Percentiles rank a stretch among this genome's conserved stretches.
Evolutionary conservation across 2,797 vertebrate genomes (phyloP).

Genomic region (Coluber constrictor): DNA sequence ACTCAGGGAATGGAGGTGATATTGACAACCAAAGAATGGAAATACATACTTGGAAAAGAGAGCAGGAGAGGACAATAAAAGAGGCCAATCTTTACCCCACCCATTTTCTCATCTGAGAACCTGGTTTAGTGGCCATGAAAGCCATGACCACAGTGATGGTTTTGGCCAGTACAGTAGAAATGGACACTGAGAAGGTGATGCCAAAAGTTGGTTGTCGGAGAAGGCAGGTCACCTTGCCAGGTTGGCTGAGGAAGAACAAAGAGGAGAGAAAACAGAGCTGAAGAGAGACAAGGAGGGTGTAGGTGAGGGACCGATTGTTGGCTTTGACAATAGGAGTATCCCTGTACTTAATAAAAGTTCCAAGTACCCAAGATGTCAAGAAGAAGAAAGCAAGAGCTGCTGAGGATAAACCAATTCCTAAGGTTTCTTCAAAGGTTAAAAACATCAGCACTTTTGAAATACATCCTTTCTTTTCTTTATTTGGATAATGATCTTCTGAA

Average conservation of each 20-base stretch:
- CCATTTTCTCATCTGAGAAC: background rate
- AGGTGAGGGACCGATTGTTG: background rate
- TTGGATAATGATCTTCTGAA: too few relatives aligned
- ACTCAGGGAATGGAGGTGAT: background rate
- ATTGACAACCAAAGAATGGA: background rate
- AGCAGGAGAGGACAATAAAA: background rate
- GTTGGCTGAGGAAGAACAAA: background rate
- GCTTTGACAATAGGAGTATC: background rate
- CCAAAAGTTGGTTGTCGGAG: too few relatives aligned
- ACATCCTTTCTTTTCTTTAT: too few relatives aligned
- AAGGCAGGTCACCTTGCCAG: background rate
- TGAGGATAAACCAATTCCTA: background rate
- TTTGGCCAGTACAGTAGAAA: too few relatives aligned
- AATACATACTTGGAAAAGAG: background rate
- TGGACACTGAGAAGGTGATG: too few relatives aligned
- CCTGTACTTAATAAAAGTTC: background rate
- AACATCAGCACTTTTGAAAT: too few relatives aligned
- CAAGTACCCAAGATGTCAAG: background rate
- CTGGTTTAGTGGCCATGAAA: background rate
- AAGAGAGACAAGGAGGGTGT: background rate
- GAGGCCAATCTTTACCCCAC: background rate
- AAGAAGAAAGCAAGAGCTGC: background rate
- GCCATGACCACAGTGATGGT: too few relatives aligned
- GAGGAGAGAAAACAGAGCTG: background rate
- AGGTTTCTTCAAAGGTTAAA: too few relatives aligned